These are phyloP conservation scores for Phocoena sinus DNA, from an alignment of 2,113 vertebrate genomes.

Conservation along the genomic window DNA sequence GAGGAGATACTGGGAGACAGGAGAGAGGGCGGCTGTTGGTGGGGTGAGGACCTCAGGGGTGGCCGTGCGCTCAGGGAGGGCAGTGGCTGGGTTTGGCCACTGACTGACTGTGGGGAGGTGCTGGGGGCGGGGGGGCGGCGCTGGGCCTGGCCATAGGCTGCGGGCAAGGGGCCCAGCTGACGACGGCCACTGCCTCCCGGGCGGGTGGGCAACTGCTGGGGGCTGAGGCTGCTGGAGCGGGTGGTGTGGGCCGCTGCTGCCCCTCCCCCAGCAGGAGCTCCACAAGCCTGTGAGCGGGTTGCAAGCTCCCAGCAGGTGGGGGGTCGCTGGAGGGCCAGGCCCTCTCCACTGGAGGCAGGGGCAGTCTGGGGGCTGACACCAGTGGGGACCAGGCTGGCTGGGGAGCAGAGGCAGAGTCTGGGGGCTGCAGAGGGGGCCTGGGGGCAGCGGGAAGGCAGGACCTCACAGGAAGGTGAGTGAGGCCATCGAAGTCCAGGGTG, in stretches of 20 bases:
- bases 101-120: neutral
- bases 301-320: rapidly evolving
- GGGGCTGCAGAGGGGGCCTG: neutral
- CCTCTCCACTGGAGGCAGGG: neutral
- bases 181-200: no score
- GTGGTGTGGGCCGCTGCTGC: neutral
- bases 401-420: neutral
- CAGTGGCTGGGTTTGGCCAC: neutral
- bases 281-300: neutral
- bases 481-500: rapidly evolving
- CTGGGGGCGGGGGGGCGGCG: neutral
- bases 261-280: neutral
- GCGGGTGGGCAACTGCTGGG: neutral
- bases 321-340: no score
- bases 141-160: neutral
- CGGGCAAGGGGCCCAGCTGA: neutral
- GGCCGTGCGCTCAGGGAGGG: rapidly evolving
- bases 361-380: no score
- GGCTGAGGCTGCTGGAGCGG: rapidly evolving
- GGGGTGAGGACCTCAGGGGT: no score
- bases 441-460: neutral
- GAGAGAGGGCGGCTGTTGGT: no score
- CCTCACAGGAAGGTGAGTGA: neutral
- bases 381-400: neutral
- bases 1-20: neutral